Evolutionary conservation across 2,113 vertebrate genomes (phyloP).

Genomic region (Cynocephalus volans): DNA sequence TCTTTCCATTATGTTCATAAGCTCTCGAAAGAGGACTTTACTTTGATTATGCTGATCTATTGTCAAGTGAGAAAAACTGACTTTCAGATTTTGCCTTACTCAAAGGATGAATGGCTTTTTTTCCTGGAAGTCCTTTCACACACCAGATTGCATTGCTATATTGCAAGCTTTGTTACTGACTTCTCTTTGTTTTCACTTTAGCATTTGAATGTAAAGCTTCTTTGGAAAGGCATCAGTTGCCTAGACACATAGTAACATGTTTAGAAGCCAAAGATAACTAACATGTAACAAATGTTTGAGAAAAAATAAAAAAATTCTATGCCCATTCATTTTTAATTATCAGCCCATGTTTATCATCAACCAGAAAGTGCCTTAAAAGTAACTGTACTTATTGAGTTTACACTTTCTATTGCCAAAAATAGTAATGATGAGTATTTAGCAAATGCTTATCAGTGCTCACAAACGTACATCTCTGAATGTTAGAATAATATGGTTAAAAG

Average conservation of each 20-base stretch:
- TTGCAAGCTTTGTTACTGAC: neutral
- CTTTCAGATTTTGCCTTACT: conserved; percentile 68
- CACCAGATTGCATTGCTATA: neutral
- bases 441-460: neutral
- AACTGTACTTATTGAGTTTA: neutral
- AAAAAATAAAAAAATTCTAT: neutral
- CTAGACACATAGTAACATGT: neutral
- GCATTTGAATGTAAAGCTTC: neutral
- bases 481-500: neutral
- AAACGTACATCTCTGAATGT: neutral
- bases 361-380: neutral
- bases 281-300: neutral
- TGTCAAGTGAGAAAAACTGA: conserved; percentile 35
- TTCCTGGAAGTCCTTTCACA: conserved; percentile 33
- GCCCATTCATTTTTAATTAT: neutral
- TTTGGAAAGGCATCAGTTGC: neutral
- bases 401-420: neutral
- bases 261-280: conserved; percentile 11
- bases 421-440: neutral
- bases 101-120: conserved; percentile 66
- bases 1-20: conserved; percentile 74
- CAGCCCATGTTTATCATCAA: neutral
- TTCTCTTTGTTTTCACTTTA: neutral
- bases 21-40: conserved; percentile 74
- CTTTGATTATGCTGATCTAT: conserved; percentile 72